Base-by-base conservation (phyloP, 2,888 invertebrate species). In the Amiota minor region DNA sequence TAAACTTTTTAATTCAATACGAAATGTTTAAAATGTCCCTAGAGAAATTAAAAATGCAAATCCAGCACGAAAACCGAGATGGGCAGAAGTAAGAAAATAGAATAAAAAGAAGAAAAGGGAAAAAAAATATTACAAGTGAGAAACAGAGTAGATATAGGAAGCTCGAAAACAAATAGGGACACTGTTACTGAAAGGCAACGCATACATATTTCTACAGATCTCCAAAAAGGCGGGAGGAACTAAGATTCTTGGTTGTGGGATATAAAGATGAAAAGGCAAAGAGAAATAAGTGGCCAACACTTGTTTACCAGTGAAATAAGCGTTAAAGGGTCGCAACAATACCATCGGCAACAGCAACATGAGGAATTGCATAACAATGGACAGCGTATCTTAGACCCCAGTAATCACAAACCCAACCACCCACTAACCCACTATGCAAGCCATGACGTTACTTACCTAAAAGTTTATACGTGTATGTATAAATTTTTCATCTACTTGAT, bases 21-120 rank as follows among this genome's bases (percentile, higher is more conserved):
- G 53, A 50, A 50, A 50, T n/a, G 53, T n/a, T 50, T 50, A 50
- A 50, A 50, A 50, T 50, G 53, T 50, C 53, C 53, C 53, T n/a
- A 50, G 53, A 50, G 53, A 50, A 50, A 50, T 50, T 50, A 50
- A 50, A 50, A n/a, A 50, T 50, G 53, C 53, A 50, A 50, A 50
- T 50, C 53, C 53, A 50, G n/a, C 14, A 12, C 12, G 53, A 12
- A 50, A 50, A n/a, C 4, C 12, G 3, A 10, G 6, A 50, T n/a
- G n/a, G 53, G 3, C 2, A 9, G 53, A 50, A 50, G 53, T 50
- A 12, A 50, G 12, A 50, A 50, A 50, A 50, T n/a, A 50, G 53
- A n/a, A 50, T 50, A 50, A 50, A 50, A n/a, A 3, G 12, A n/a
- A 50, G 8, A 12, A 50, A 2, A 50, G n/a, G n/a, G n/a, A 50